phyloP scores from a whole-genome alignment of 2,888 invertebrate species.

The Lasioglossum vierecki region DNA sequence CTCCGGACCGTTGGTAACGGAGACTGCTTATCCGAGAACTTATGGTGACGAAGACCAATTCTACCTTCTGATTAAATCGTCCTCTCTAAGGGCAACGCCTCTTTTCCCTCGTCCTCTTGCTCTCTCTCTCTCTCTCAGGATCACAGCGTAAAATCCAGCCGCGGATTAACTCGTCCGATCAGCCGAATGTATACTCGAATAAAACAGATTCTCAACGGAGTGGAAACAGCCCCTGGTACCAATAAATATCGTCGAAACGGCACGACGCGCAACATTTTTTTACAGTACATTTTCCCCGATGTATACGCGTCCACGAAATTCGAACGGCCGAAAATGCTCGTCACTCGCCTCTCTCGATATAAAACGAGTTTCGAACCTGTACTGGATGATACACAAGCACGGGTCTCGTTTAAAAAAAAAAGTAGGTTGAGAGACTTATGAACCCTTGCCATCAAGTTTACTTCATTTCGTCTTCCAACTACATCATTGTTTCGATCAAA shows the following conservation, averaged over 20 bases:
- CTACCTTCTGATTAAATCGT: background rate
- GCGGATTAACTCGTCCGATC: conserved; percentile 8
- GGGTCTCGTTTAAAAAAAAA: background rate
- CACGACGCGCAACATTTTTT: conserved; percentile 12
- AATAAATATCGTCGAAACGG: conserved; percentile 27
- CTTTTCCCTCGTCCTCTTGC: background rate
- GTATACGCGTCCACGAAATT: conserved; percentile 14
- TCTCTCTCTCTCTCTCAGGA: background rate
- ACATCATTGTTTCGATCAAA: background rate
- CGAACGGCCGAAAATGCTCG: conserved; percentile 10
- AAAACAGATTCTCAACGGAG: conserved; percentile 10
- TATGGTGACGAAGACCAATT: conserved; percentile 3
- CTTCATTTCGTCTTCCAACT: background rate
- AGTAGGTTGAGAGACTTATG: no score
- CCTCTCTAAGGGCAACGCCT: background rate
- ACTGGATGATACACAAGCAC: background rate
- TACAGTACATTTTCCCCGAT: conserved; percentile 21
- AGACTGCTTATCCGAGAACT: conserved; percentile 14
- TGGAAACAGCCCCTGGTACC: conserved; percentile 20
- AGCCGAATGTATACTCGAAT: conserved; percentile 1
- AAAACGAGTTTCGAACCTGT: conserved; percentile 1
- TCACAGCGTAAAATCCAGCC: background rate
- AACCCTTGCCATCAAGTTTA: background rate
- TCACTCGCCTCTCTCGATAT: conserved; percentile 11
- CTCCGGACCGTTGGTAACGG: background rate